Percentiles rank a stretch among this genome's conserved stretches.
These are phyloP conservation scores for Lophotriccus pileatus DNA, from an alignment of 2,797 vertebrate genomes.

Conservation along the genomic window DNA sequence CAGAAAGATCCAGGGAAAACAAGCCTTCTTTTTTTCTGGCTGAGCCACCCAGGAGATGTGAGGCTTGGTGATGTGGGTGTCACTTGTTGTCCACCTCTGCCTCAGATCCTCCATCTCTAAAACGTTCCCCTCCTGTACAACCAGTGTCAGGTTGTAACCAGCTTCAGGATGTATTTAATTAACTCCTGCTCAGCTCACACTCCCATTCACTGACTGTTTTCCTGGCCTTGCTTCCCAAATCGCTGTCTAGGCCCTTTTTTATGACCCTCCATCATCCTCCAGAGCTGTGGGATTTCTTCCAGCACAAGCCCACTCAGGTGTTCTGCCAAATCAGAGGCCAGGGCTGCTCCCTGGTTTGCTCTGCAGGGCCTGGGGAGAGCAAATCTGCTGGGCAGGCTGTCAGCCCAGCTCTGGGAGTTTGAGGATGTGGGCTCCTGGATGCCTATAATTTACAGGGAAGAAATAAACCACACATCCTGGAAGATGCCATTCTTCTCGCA, in stretches of 20 bases:
- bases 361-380: background rate
- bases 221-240: background rate
- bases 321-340: background rate
- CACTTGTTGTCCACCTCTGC: background rate
- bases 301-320: background rate
- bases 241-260: background rate
- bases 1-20: background rate
- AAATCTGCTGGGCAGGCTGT: background rate
- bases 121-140: background rate
- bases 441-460: background rate
- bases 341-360: background rate
- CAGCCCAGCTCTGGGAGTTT: background rate
- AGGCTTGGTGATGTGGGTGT: background rate
- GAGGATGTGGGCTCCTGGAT: slow-evolving; percentile 9
- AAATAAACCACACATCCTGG: slow-evolving; percentile 32
- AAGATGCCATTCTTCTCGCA: slow-evolving; percentile 9
- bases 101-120: background rate
- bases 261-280: background rate
- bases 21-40: background rate
- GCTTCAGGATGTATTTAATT: background rate
- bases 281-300: background rate
- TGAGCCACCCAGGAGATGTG: background rate
- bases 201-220: background rate
- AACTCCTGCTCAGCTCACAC: background rate
- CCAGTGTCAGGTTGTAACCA: background rate